Base-by-base conservation (phyloP, 2,113 vertebrate species). In the Albula goreensis region DNA sequence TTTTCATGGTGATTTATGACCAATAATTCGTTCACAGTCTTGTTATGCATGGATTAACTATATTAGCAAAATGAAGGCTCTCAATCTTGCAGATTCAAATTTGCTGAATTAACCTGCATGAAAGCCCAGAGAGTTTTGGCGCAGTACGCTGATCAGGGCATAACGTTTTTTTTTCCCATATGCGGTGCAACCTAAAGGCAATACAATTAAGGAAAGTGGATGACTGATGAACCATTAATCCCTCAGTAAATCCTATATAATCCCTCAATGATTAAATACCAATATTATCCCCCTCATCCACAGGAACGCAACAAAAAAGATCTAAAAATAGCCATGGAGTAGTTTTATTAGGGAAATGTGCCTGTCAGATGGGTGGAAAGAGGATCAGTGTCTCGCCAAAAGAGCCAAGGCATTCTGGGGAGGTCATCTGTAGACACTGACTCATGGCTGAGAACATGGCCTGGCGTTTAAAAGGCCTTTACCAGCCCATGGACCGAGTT, bases 201-300 rank as follows among this genome's bases (percentile, higher is more conserved):
- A 89, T 41, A 83, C 70, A 86, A 89, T 89, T 89, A 87, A 83
- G 63, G 50, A 74, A 78, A 89, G 81, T 82, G 63, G 70, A 82
- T 48, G 41, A 50, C 50, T 60, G 52, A 80, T 56, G 57, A 80
- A 49, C 22, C 85, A 63, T 80, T 80, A 88, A 88, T 86, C 87
- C 85, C 3, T 17, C 15, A 25, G n/a, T 51, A 83, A 87, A 83
- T 83, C 80, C 50, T 78, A 57, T 51, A 78, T 53, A 83, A 87
- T 85, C 77, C 80, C 15, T n/a, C 41, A 80, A 66, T 85, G 85
- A 86, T 85, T 85, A 78, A 87, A 85, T 81, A 66, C 81, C 50
- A 80, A 77, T 70, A 86, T 78, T 53, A 49, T 82, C 70, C 80
- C 31, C n/a, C 31, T 53, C 51, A 83, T 78, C 63, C 81, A 86